Percentiles rank a stretch among this genome's conserved stretches.
Conservation (phyloP, 2,113 vertebrate genomes). For the Panurus biarmicus region DNA sequence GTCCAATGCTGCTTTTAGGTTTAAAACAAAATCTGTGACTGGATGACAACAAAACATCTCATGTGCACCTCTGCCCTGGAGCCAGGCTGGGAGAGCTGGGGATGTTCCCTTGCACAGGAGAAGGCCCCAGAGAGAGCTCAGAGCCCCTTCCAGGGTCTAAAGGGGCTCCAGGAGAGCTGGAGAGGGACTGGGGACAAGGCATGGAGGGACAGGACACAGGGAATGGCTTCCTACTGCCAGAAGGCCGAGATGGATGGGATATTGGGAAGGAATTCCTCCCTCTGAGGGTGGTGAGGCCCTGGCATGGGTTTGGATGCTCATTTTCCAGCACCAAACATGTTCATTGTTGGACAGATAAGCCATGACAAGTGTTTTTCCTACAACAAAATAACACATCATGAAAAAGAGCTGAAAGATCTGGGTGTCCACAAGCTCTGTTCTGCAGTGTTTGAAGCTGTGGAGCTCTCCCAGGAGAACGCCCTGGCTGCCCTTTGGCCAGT, state of each 20-base stretch:
- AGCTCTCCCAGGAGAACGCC: background rate
- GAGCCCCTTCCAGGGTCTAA: rapidly evolving
- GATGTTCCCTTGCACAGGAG: rapidly evolving
- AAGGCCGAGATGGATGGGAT: background rate
- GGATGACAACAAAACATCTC: background rate
- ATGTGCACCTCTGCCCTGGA: background rate
- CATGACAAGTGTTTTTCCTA: conserved; percentile 68
- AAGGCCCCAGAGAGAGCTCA: background rate
- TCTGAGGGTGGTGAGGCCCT: background rate
- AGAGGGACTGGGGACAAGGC: background rate
- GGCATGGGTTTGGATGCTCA: background rate
- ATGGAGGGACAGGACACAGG: background rate
- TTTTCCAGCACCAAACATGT: conserved; percentile 32
- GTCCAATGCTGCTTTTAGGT: background rate
- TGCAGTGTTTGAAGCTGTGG: background rate
- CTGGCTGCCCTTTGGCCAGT: background rate
- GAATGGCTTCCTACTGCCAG: background rate
- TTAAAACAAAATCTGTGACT: background rate
- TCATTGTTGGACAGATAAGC: conserved; percentile 64
- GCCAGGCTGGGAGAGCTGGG: background rate
- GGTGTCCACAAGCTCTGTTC: background rate
- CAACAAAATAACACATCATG: background rate
- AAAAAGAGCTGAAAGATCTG: background rate
- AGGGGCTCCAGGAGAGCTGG: background rate
- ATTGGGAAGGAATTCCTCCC: rapidly evolving